Evolutionary conservation across 2,888 invertebrate genomes (phyloP).

Genomic region (Acrobasis repandana): DNA sequence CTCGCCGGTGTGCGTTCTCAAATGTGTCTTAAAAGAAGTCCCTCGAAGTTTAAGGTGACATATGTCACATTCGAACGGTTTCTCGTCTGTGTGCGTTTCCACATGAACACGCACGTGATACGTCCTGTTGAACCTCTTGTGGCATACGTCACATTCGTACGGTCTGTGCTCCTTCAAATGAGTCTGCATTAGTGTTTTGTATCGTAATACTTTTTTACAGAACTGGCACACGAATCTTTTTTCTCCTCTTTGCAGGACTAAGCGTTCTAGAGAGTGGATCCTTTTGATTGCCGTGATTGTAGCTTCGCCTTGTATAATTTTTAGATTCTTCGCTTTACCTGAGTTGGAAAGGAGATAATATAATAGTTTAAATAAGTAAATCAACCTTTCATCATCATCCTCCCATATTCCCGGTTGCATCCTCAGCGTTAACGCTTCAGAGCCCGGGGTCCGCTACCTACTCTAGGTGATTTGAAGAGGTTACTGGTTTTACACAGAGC

Average conservation of each 20-base stretch:
- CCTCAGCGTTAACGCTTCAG: too few species aligned
- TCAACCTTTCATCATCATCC: too few species aligned
- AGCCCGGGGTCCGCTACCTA: too few species aligned
- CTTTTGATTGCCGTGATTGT: too few species aligned
- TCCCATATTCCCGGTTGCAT: too few species aligned
- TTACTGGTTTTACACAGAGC: too few species aligned
- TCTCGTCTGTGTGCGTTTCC: conserved; percentile 9
- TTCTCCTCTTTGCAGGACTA: background rate
- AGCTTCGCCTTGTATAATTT: too few species aligned
- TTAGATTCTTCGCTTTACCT: too few species aligned
- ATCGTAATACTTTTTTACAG: background rate
- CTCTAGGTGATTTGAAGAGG: too few species aligned
- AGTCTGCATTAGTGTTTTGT: background rate
- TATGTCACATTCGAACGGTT: conserved; percentile 15
- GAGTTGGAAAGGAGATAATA: too few species aligned
- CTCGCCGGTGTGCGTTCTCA: conserved; percentile 13
- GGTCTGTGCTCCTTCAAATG: conserved; percentile 8
- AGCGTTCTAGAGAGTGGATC: too few species aligned
- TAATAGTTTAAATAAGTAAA: too few species aligned
- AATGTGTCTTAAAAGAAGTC: conserved; percentile 1
- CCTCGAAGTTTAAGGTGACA: background rate
- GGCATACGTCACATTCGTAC: conserved; percentile 1
- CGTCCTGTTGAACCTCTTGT: conserved; percentile 5
- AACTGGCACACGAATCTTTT: background rate
- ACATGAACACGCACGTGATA: background rate